A percentile compares a stretch with the other conserved stretches of the same genome.
phyloP scores from a whole-genome alignment of 1,140 invertebrate genomes.

The Carposina sasakii region DNA sequence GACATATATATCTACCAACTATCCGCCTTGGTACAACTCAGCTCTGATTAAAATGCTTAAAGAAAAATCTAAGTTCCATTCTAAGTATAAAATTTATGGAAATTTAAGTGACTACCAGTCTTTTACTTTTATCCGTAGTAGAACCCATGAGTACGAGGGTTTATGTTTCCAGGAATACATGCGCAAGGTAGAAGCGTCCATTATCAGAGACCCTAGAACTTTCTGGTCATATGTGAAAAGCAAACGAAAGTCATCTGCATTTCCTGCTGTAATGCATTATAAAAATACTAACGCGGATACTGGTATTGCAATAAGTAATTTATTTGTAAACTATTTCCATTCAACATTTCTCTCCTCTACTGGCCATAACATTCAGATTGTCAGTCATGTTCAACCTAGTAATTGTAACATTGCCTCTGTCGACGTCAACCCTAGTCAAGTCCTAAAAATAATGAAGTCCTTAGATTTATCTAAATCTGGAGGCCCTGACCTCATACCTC shows the following conservation, averaged over 20 bases:
- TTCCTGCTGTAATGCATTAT: constrained; percentile 9
- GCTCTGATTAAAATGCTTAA: constrained; percentile 16
- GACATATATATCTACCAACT: not conserved
- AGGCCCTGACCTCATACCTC: constrained; percentile 20
- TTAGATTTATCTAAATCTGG: not conserved
- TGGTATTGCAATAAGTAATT: constrained; percentile 15
- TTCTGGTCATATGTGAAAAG: constrained; percentile 21
- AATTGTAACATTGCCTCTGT: not conserved
- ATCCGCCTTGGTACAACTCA: constrained; percentile 15
- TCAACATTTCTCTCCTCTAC: constrained; percentile 5
- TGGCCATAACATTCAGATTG: not conserved
- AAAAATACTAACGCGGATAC: not conserved
- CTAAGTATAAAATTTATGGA: constrained; percentile 16
- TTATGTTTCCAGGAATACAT: constrained; percentile 13
- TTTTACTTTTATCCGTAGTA: constrained; percentile 9
- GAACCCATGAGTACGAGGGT: constrained; percentile 6
- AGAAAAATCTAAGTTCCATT: constrained; percentile 20
- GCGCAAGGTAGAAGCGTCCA: constrained; percentile 7
- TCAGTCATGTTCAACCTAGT: not conserved
- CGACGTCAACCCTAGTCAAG: not conserved
- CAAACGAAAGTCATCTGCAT: not conserved
- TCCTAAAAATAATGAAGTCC: not conserved
- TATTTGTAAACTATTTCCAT: constrained; percentile 19
- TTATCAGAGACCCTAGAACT: constrained; percentile 17
- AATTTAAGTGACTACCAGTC: constrained; percentile 15